Percentiles rank a stretch among this genome's conserved stretches.
phyloP scores from a whole-genome alignment of 2,113 vertebrate genomes.

The Bolborhynchus lineola region DNA sequence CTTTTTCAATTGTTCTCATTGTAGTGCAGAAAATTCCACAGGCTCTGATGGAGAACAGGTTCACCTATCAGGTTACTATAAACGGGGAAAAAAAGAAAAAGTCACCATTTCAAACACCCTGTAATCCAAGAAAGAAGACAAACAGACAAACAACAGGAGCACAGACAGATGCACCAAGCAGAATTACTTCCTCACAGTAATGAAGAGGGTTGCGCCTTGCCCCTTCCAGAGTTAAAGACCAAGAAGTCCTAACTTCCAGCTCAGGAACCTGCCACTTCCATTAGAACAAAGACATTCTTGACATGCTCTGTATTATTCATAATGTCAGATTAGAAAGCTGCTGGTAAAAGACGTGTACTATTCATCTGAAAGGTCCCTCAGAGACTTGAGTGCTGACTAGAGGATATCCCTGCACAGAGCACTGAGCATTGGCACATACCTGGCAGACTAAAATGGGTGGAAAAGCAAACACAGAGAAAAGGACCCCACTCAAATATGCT shows the following conservation, averaged over 20 bases:
- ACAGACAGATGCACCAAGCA: neutral
- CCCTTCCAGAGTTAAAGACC: neutral
- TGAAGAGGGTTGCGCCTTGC: neutral
- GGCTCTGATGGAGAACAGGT: neutral
- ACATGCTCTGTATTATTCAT: neutral
- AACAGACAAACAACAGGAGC: neutral
- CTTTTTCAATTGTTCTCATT: neutral
- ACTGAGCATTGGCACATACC: neutral
- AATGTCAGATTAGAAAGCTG: neutral
- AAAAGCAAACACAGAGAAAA: neutral
- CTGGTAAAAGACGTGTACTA: neutral
- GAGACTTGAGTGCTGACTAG: neutral
- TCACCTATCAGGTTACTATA: neutral
- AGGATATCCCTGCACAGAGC: neutral
- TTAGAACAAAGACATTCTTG: neutral
- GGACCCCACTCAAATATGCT: neutral
- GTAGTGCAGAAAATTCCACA: neutral
- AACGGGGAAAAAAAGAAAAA: neutral
- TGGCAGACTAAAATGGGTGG: neutral
- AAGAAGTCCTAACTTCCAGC: neutral
- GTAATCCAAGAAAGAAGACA: neutral
- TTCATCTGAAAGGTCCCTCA: rapidly evolving
- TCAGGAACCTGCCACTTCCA: neutral
- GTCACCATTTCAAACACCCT: neutral
- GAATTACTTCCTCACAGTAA: neutral